phyloP scores from a whole-genome alignment of 2,113 vertebrate species.

The Chrysemys picta region DNA sequence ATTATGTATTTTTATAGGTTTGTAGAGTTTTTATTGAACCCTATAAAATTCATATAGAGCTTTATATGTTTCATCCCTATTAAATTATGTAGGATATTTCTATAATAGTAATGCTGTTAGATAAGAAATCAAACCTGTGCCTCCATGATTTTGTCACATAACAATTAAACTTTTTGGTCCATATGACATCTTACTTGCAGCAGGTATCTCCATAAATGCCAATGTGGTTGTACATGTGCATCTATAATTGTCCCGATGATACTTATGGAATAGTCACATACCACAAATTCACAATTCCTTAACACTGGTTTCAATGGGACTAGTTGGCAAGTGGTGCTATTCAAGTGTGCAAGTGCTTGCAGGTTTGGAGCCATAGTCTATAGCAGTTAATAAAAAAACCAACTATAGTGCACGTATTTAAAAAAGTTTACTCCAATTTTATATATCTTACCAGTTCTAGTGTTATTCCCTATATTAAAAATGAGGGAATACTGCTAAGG shows the following conservation, averaged over 20 bases:
- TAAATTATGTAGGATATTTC: background rate
- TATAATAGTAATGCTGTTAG: background rate
- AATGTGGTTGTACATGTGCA: background rate
- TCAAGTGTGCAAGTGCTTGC: rapidly evolving
- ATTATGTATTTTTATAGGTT: background rate
- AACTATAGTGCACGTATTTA: background rate
- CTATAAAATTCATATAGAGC: background rate
- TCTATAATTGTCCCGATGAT: background rate
- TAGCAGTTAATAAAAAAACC: background rate
- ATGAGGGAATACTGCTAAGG: background rate
- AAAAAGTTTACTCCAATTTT: background rate
- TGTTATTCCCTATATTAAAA: background rate
- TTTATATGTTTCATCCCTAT: background rate
- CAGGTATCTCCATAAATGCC: background rate
- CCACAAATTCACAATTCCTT: background rate
- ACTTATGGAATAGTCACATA: background rate
- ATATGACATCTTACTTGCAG: rapidly evolving
- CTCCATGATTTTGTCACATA: background rate
- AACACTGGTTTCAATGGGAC: background rate
- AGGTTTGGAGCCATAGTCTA: background rate
- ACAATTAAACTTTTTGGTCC: background rate
- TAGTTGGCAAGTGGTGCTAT: background rate
- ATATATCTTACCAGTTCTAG: background rate
- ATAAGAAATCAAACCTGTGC: background rate
- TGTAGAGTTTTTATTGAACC: background rate